These are phyloP conservation scores for Centropus bengalensis DNA, from an alignment of 2,113 vertebrate species.

Conservation along the genomic window DNA sequence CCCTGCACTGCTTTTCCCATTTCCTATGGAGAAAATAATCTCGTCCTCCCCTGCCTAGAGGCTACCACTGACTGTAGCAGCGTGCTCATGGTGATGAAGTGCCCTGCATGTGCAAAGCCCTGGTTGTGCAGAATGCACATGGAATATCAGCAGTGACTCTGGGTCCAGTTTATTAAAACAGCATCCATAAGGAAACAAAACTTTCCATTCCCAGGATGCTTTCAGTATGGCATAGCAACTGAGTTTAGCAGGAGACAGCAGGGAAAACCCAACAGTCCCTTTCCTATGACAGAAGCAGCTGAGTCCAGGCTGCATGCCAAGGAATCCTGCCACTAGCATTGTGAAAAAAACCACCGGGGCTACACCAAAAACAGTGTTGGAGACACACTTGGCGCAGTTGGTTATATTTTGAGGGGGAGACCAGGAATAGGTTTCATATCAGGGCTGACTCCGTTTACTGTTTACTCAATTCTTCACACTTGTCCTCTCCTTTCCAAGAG, in stretches of 20 bases:
- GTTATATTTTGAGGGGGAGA: conserved; percentile 1
- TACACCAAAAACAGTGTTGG: conserved; percentile 18
- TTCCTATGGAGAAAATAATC: not conserved
- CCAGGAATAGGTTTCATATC: not conserved
- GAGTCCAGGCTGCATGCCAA: conserved; percentile 27
- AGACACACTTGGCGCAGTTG: not conserved
- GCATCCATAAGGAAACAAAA: not conserved
- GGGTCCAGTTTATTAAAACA: not conserved
- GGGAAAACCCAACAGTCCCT: not conserved
- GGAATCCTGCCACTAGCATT: conserved; percentile 27
- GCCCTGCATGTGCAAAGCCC: not conserved
- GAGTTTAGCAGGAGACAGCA: not conserved
- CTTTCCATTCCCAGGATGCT: not conserved
- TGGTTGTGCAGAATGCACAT: not conserved
- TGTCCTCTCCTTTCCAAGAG: conserved; percentile 9
- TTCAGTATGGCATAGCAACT: not conserved
- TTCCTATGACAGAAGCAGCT: not conserved
- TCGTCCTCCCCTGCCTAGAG: not conserved
- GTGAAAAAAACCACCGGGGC: conserved; percentile 51
- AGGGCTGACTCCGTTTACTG: not conserved
- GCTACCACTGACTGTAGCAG: not conserved
- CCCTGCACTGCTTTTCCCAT: not conserved
- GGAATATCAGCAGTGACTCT: not conserved
- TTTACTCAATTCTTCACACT: conserved; percentile 23
- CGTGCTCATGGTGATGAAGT: not conserved